Conservation (phyloP, 2,797 vertebrate species). For the Peromyscus melanophrys region DNA sequence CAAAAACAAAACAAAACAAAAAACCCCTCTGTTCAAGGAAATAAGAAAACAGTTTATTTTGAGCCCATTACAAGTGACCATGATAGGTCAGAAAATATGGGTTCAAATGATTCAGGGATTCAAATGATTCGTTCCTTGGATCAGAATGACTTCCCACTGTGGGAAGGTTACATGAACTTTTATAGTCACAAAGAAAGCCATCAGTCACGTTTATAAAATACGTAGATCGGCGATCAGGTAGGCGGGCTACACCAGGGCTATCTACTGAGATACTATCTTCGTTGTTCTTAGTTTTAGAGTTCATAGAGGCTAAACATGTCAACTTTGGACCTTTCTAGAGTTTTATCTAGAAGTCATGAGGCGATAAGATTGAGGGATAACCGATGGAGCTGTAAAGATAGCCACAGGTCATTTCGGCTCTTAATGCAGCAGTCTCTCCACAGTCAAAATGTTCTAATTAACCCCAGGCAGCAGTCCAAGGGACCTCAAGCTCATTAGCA, state of each 20-base stretch:
- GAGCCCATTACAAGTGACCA: neutral
- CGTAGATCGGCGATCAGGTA: too few species aligned
- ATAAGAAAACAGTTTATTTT: neutral
- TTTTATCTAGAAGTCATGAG: neutral
- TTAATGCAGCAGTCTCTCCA: neutral
- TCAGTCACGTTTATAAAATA: neutral
- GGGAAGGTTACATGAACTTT: neutral
- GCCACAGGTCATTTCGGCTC: neutral
- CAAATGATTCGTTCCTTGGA: neutral
- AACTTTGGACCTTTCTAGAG: neutral
- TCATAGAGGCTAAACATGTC: neutral
- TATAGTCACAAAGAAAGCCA: neutral
- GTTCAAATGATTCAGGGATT: neutral
- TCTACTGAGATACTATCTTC: neutral
- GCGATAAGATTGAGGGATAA: neutral
- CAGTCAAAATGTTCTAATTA: neutral
- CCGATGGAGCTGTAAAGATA: neutral
- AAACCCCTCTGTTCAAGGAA: neutral
- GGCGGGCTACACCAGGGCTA: neutral
- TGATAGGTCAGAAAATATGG: neutral
- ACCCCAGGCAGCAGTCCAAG: neutral
- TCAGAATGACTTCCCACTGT: neutral
- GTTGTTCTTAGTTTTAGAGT: neutral
- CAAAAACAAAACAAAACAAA: too few species aligned
- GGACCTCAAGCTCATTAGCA: neutral